Evolutionary conservation across 2,113 vertebrate species (phyloP).

Genomic region (Empidonax alnorum): DNA sequence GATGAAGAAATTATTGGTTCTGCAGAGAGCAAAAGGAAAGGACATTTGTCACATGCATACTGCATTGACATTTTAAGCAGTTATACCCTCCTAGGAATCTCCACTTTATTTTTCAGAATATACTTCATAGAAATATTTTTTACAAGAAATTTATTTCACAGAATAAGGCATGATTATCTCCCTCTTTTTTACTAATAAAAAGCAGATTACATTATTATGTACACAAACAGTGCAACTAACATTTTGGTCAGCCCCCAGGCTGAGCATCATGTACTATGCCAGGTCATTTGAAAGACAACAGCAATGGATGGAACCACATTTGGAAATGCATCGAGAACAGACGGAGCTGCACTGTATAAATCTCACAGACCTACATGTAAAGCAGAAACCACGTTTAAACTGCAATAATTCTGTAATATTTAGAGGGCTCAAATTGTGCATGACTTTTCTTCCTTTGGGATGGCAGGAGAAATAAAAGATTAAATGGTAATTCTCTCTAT

Average conservation of each 20-base stretch:
- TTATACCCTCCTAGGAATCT: not conserved
- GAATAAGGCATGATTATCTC: not conserved
- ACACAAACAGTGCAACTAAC: not conserved
- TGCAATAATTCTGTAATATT: not conserved
- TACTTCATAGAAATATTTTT: not conserved
- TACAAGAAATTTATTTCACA: not conserved
- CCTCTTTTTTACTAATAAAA: not conserved
- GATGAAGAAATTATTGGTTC: not conserved
- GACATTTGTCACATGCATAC: not conserved
- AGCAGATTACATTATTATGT: not conserved
- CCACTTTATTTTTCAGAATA: not conserved
- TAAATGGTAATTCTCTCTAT: not conserved
- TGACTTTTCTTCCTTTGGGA: not conserved
- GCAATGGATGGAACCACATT: not conserved
- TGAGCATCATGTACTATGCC: not conserved
- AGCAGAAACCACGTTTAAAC: not conserved
- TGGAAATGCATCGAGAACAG: not conserved
- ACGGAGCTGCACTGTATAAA: not conserved
- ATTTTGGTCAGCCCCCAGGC: not conserved
- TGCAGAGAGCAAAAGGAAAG: not conserved
- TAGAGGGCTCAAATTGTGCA: not conserved
- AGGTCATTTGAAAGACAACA: not conserved
- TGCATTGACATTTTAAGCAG: not conserved
- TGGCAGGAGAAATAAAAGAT: not conserved
- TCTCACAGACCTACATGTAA: not conserved